These are phyloP conservation scores for Dolomedes plantarius DNA, from an alignment of 2,888 invertebrate genomes.

Conservation along the genomic window DNA sequence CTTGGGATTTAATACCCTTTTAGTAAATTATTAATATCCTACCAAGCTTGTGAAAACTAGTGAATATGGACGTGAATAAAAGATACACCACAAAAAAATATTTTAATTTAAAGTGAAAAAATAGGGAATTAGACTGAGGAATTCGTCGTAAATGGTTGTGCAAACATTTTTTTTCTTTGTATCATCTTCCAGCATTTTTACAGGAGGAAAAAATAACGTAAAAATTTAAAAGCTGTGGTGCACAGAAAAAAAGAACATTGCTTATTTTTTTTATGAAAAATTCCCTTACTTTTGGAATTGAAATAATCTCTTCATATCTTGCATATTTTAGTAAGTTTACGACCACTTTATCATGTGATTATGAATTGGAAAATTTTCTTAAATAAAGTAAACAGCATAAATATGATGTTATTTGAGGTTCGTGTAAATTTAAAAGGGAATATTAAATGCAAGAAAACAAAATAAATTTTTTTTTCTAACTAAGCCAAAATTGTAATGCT, in stretches of 20 bases:
- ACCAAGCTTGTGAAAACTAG: slow-evolving; percentile 18
- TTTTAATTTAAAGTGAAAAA: slow-evolving; percentile 31
- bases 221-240: neutral
- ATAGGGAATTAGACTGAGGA: slow-evolving; percentile 26
- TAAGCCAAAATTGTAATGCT: too few relatives aligned
- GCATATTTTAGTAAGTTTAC: neutral
- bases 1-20: slow-evolving; percentile 51
- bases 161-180: slow-evolving; percentile 61
- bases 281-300: neutral
- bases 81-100: slow-evolving; percentile 29
- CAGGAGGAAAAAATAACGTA: slow-evolving; percentile 39
- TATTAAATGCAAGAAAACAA: too few relatives aligned
- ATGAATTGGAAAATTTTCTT: neutral
- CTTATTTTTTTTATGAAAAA: neutral
- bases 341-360: neutral
- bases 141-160: slow-evolving; percentile 56
- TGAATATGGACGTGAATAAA: slow-evolving; percentile 42
- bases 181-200: slow-evolving; percentile 48
- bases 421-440: too few relatives aligned
- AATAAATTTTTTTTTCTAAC: too few relatives aligned
- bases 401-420: too few relatives aligned
- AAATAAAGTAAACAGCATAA: too few relatives aligned
- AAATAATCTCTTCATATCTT: neutral
- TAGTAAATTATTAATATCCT: slow-evolving; percentile 66
- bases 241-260: neutral